Evolutionary conservation across 2,797 vertebrate species (phyloP).

Genomic region (Hephaestus fuliginosus): DNA sequence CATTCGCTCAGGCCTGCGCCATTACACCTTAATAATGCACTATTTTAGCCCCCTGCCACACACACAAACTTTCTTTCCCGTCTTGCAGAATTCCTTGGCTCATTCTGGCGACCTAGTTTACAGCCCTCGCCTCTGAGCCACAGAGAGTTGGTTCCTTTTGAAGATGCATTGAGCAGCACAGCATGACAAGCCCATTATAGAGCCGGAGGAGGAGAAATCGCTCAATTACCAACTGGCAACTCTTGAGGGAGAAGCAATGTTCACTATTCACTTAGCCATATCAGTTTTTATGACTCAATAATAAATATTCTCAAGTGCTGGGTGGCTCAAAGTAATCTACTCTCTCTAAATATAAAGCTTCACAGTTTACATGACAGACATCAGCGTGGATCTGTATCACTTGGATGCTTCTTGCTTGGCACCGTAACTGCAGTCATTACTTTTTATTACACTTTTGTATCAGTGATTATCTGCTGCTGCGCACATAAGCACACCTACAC

Average conservation of each 20-base stretch:
- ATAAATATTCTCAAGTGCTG: constrained; percentile 44
- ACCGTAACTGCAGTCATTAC: not conserved
- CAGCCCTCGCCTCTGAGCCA: constrained; percentile 81
- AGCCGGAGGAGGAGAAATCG: constrained; percentile 70
- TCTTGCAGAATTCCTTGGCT: constrained; percentile 77
- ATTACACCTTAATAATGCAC: constrained; percentile 74
- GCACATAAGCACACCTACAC: constrained; percentile 5
- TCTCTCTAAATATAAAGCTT: constrained; percentile 6
- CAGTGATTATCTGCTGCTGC: not conserved
- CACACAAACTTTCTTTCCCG: constrained; percentile 68
- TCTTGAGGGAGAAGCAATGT: constrained; percentile 60
- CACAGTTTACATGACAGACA: no score
- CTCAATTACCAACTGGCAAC: constrained; percentile 71
- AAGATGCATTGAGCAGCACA: constrained; percentile 82
- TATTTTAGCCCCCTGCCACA: constrained; percentile 37
- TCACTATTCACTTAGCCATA: constrained; percentile 61
- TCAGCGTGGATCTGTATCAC: not conserved
- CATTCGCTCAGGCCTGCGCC: constrained; percentile 22
- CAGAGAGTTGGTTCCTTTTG: constrained; percentile 84
- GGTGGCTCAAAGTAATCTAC: constrained; percentile 8
- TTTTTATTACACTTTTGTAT: not conserved
- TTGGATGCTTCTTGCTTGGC: not conserved
- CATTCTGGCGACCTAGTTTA: constrained; percentile 84
- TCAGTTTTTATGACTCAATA: constrained; percentile 55
- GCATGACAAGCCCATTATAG: constrained; percentile 82